Conservation (phyloP, 2,888 invertebrate genomes). For the Hipparchia sbordonii region DNA sequence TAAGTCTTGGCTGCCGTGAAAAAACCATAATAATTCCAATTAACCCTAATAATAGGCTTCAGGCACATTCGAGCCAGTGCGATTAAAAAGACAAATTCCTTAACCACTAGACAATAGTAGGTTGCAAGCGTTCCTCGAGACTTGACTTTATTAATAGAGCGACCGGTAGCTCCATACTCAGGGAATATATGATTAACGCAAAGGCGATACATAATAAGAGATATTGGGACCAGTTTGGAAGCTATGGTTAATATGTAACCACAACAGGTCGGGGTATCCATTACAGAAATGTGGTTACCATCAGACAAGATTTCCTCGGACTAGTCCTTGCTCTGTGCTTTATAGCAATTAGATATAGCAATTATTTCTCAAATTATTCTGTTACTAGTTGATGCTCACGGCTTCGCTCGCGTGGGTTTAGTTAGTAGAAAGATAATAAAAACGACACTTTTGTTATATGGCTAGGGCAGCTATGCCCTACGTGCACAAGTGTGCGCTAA, state of each 20-base stretch:
- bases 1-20: constrained; percentile 71
- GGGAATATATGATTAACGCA: constrained; percentile 81
- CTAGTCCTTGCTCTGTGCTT: neutral
- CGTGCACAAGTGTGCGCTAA: no score
- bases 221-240: constrained; percentile 76
- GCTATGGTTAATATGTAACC: constrained; percentile 70
- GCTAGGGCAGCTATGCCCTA: no score
- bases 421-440: no score
- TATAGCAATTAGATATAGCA: neutral
- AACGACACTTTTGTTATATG: no score
- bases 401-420: no score
- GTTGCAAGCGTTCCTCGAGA: constrained; percentile 69
- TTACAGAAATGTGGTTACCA: constrained; percentile 57
- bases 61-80: constrained; percentile 67
- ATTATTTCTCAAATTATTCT: neutral
- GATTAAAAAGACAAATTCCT: constrained; percentile 83
- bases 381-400: no score
- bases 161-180: constrained; percentile 79
- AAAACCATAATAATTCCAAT: constrained; percentile 81
- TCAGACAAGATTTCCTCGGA: neutral
- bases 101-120: constrained; percentile 79
- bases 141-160: constrained; percentile 78
- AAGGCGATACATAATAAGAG: constrained; percentile 79
- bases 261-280: constrained; percentile 69
- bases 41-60: constrained; percentile 80